Percentiles rank a stretch among this genome's conserved stretches.
Conservation (phyloP, 2,888 invertebrate genomes). For the Thumatha senex region DNA sequence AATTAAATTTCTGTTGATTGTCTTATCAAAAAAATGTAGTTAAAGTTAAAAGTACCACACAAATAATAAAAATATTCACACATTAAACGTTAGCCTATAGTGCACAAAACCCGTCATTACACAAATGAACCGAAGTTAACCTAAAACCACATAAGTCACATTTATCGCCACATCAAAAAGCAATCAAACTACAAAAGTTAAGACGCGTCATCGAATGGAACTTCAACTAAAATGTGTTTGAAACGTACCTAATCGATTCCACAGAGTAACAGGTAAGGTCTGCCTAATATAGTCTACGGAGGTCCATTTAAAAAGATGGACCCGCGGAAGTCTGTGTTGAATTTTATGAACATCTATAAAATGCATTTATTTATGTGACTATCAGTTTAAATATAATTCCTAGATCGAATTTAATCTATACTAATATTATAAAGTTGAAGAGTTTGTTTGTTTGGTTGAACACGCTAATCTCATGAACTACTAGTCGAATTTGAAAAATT, state of each 20-base stretch:
- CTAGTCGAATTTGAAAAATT: too few species aligned
- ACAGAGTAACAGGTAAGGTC: constrained; percentile 51
- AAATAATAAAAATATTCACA: constrained; percentile 65
- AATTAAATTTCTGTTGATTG: too few species aligned
- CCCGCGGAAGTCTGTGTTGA: constrained; percentile 43
- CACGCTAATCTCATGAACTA: too few species aligned
- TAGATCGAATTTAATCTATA: constrained; percentile 25
- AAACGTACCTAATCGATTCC: constrained; percentile 72
- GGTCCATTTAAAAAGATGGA: constrained; percentile 54
- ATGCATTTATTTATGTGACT: constrained; percentile 40
- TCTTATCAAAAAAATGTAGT: too few species aligned
- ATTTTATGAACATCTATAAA: constrained; percentile 51
- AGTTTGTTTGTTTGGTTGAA: too few species aligned
- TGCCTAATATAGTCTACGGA: constrained; percentile 59
- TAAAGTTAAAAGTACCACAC: too few species aligned
- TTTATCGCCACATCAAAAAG: constrained; percentile 81
- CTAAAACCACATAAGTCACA: constrained; percentile 80
- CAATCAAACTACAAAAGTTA: constrained; percentile 78
- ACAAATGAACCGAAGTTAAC: constrained; percentile 64
- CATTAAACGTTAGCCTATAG: constrained; percentile 68
- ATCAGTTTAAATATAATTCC: constrained; percentile 26
- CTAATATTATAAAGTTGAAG: too few species aligned
- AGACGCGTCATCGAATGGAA: constrained; percentile 64
- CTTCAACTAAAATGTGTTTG: constrained; percentile 57
- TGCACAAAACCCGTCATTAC: constrained; percentile 73